Evolutionary conservation across 2,113 vertebrate genomes (phyloP), one percentile per base, ranked within the genome.

Genomic region (Parus major): DNA sequence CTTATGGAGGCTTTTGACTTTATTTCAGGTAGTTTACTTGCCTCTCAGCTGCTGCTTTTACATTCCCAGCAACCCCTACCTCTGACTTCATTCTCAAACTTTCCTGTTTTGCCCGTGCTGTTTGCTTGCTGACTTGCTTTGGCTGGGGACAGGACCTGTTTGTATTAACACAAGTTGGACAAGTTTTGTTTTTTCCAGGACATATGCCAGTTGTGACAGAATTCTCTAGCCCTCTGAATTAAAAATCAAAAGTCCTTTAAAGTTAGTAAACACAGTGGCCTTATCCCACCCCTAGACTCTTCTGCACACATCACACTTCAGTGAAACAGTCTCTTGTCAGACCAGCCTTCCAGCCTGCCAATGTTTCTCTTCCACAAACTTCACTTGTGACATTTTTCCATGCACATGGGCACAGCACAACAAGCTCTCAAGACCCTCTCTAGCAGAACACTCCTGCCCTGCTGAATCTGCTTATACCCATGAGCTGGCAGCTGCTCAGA

Each of bases 41-140:
- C 41, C n/a, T 75, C 49, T 92, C 35, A 83, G 36, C 39, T 75
- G n/a, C 31, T 2, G 1, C 71, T 95, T 86, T 96, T 88, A 69
- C 44, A 20, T 18, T 86, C n/a, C 12, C 36, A 49, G 76, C 23
- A 72, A 22, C 36, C 61, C 57, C 66, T 89, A 39, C 77, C 22
- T 95, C 81, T 85, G 83, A 53, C 66, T 92, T 95, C 3, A 72
- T 65, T 73, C 70, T 93, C 75, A 61, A 8, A 65, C 23, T 88
- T 89, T 91, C 47, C 70, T 71, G 2, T 78, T 91, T 64, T 1
- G 0, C n/a, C 65, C 27, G 8, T 90, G 56, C 31, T 82, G 31
- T 94, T 88, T 92, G 71, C 88, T 81, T 75, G 56, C n/a, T 90
- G 68, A 33, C 33, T 90, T 73, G 20, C 71, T 93, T 73, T 47